A percentile compares a stretch with the other conserved stretches of the same genome.
Evolutionary conservation across 2,888 invertebrate genomes (phyloP).

Genomic region (Himalopsyche anomala): DNA sequence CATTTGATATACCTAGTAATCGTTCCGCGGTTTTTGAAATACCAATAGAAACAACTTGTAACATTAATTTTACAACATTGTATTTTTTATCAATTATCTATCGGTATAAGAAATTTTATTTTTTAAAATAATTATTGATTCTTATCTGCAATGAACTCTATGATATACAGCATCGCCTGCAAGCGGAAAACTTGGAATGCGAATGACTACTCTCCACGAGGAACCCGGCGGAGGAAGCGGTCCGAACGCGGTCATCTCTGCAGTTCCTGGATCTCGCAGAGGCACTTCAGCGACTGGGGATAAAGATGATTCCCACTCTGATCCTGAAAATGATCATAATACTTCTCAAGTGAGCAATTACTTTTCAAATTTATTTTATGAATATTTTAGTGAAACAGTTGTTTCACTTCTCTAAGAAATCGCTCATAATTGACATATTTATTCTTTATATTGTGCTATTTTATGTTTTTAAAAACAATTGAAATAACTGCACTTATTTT

Average conservation of each 20-base stretch:
- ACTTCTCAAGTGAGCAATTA: constrained; percentile 69
- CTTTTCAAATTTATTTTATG: constrained; percentile 41
- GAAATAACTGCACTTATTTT: neutral
- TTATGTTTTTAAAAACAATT: neutral
- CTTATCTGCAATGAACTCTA: constrained; percentile 65
- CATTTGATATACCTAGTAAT: constrained; percentile 19
- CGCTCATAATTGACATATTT: neutral
- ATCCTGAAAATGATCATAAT: constrained; percentile 70
- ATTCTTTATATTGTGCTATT: neutral
- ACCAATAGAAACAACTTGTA: neutral
- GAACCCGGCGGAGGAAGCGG: constrained; percentile 77
- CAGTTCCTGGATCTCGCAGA: constrained; percentile 67
- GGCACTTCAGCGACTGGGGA: constrained; percentile 68
- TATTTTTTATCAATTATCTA: neutral
- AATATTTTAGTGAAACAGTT: neutral
- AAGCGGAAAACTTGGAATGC: constrained; percentile 87
- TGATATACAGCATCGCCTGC: constrained; percentile 85
- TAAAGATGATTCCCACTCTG: constrained; percentile 75
- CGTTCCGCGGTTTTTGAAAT: neutral
- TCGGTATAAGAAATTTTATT: neutral
- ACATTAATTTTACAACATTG: constrained; percentile 11
- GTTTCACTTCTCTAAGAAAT: too few relatives aligned
- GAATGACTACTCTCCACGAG: constrained; percentile 95
- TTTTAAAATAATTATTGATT: neutral
- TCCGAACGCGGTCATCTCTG: constrained; percentile 67